phyloP scores from a whole-genome alignment of 2,113 vertebrate species.

The Hippocampus zosterae region DNA sequence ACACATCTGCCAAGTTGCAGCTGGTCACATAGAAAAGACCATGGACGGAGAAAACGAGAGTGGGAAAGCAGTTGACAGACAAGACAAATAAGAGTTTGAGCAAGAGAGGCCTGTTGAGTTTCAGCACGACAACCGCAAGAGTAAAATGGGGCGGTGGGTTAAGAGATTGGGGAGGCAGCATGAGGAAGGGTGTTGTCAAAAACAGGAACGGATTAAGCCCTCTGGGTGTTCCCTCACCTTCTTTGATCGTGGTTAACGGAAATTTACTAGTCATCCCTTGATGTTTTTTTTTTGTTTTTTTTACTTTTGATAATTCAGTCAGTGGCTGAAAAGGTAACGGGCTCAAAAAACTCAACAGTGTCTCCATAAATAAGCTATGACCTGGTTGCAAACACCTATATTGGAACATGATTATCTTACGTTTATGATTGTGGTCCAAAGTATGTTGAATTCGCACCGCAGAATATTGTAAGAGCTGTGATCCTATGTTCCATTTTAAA shows the following conservation, averaged over 20 bases:
- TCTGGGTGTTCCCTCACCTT: conserved; percentile 56
- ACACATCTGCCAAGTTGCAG: conserved; percentile 32
- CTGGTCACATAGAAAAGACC: conserved; percentile 49
- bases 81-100: conserved; percentile 28
- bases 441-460: not conserved
- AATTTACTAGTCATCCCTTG: conserved; percentile 37
- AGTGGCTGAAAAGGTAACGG: not conserved
- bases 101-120: conserved; percentile 14
- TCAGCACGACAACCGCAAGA: conserved; percentile 17
- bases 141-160: conserved; percentile 26
- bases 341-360: not conserved
- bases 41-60: conserved; percentile 5
- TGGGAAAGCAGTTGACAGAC: conserved; percentile 12
- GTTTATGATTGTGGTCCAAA: not conserved
- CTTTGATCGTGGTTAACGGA: conserved; percentile 55
- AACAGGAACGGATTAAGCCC: conserved; percentile 48
- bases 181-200: conserved; percentile 62
- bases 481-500: not conserved
- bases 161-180: conserved; percentile 26
- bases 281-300: conserved; percentile 1
- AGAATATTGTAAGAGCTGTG: conserved; percentile 7
- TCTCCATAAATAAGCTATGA: not conserved
- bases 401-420: not conserved
- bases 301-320: not conserved
- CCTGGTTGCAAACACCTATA: not conserved